Conservation (phyloP, 2,113 vertebrate species). For the Chunga burmeisteri region DNA sequence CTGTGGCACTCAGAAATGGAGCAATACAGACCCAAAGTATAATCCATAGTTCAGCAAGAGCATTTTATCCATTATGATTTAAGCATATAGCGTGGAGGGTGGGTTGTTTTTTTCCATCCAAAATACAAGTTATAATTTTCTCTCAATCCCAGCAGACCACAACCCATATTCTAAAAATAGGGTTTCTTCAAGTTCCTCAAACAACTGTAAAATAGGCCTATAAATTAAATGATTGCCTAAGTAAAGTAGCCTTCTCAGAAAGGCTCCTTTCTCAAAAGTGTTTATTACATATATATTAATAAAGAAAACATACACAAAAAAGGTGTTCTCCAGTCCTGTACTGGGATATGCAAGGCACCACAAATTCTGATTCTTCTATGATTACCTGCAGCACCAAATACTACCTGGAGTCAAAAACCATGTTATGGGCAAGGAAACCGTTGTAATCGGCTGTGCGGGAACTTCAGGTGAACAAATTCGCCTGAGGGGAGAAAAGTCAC, state of each 20-base stretch:
- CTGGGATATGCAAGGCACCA: background rate
- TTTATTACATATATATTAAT: background rate
- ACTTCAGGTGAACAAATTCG: background rate
- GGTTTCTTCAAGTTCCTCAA: background rate
- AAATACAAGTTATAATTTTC: background rate
- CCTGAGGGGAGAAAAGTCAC: background rate
- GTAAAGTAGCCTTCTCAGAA: background rate
- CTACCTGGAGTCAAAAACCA: background rate
- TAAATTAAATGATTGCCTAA: background rate
- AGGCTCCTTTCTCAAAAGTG: background rate
- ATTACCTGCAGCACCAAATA: background rate
- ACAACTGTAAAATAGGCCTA: background rate
- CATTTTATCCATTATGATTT: background rate
- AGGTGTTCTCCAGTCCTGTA: background rate
- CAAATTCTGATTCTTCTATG: background rate
- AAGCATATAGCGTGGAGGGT: background rate
- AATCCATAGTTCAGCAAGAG: background rate
- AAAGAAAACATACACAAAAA: background rate
- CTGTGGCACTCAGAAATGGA: background rate
- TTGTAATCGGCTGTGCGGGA: background rate
- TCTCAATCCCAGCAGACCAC: background rate
- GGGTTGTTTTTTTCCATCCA: background rate
- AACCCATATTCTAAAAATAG: background rate
- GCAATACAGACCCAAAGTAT: background rate
- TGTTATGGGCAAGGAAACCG: background rate